Evolutionary conservation across 2,113 vertebrate genomes (phyloP), one percentile per base, ranked within the genome.

Genomic region (Syngnathus floridae): DNA sequence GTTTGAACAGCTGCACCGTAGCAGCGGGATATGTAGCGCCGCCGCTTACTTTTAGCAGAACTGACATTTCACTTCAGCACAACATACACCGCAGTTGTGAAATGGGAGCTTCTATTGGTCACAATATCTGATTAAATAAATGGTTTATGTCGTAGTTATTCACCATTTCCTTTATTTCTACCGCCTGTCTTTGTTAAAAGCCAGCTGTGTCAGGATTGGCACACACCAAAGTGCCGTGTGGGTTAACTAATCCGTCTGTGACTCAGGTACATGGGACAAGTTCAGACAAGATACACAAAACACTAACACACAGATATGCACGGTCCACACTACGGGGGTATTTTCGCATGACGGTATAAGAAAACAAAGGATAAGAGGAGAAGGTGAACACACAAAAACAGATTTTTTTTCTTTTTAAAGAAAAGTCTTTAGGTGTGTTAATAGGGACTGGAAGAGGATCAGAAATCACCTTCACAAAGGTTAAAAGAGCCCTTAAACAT

Each of bases 1-100:
- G 90, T 91, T 92, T 91, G 84, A 68, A 90, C 90, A 92, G 91
- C 90, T 91, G 91, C 81, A 85, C 84, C 79, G 80, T 79, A 89
- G 82, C 88, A 83, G 88, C 79, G 46, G 88, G 89, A 77, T 71
- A 82, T 83, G 85, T 76, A 66, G 79, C 56, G 83, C 84, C 74
- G 84, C 80, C 73, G 84, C 82, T 87, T 78, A 79, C 78, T 84
- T 82, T 82, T 77, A 69, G 67, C 75, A 76, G 87, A 88, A 87
- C 78, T 88, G 87, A 89, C 77, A 74, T 85, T 81, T 90, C 83
- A 74, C 87, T 90, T 90, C 73, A 84, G 79, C 78, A 84, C 84
- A 76, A 90, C 84, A 85, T 84, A 85, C 75, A 82, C 46, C 19
- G 17, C 31, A 21, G 38, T 22, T 43, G 22, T 26, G 21, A 65